Evolutionary conservation across 2,797 vertebrate genomes (phyloP).

Genomic region (Betta splendens): DNA sequence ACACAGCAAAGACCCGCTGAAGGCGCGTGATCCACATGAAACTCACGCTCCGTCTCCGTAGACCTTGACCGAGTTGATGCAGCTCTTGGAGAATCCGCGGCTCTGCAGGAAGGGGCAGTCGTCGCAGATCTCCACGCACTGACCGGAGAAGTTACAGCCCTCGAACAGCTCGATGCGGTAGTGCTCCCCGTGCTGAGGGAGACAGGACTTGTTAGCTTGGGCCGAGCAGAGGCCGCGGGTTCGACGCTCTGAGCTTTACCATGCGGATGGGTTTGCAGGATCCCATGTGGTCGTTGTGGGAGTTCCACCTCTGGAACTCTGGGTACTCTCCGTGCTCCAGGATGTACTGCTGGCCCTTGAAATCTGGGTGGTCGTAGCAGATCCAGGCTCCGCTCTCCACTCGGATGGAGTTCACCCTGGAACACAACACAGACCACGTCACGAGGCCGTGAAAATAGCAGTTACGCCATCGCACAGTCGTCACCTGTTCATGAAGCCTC

Average conservation of each 20-base stretch:
- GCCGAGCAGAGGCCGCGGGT: too few species aligned
- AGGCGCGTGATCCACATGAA: too few species aligned
- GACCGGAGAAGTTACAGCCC: slow-evolving; percentile 86
- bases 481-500: slow-evolving; percentile 88
- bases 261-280: slow-evolving; percentile 91
- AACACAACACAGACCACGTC: not conserved
- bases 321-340: slow-evolving; percentile 91
- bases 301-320: slow-evolving; percentile 89
- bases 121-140: slow-evolving; percentile 88
- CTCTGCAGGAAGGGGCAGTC: slow-evolving; percentile 92
- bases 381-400: slow-evolving; percentile 90
- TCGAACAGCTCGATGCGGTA: slow-evolving; percentile 91
- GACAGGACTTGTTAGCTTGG: too few species aligned
- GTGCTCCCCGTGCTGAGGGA: slow-evolving; percentile 86
- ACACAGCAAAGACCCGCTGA: too few species aligned
- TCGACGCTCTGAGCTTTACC: slow-evolving; percentile 73
- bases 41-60: slow-evolving; percentile 93
- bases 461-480: too few species aligned
- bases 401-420: slow-evolving; percentile 87
- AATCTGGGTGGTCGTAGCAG: slow-evolving; percentile 89
- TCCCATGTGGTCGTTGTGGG: slow-evolving; percentile 90
- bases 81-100: slow-evolving; percentile 86
- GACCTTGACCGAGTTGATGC: slow-evolving; percentile 88
- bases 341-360: slow-evolving; percentile 90
- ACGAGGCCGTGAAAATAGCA: too few species aligned